phyloP scores from a whole-genome alignment of 2,113 vertebrate species.

The Eptesicus fuscus region DNA sequence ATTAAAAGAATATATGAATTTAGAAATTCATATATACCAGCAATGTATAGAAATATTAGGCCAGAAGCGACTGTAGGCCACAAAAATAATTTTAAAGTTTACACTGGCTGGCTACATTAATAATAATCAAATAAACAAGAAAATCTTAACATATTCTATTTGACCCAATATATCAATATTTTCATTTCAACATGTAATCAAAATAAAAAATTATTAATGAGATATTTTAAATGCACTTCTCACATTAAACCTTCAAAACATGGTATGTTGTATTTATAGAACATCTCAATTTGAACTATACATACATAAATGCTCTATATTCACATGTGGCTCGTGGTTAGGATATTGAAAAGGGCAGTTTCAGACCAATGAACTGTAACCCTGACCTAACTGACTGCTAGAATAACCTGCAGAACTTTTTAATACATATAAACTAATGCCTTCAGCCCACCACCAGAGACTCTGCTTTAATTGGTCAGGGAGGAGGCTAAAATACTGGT shows the following conservation, averaged over 20 bases:
- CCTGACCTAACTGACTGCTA: neutral
- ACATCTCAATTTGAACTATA: neutral
- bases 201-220: neutral
- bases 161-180: neutral
- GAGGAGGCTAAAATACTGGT: neutral
- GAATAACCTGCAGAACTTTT: neutral
- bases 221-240: neutral
- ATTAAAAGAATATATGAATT: neutral
- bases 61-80: neutral
- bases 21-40: neutral
- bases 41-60: neutral
- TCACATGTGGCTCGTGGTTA: neutral
- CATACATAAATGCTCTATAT: neutral
- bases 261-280: neutral
- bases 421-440: neutral
- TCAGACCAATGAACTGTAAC: neutral
- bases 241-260: neutral
- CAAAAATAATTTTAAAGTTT: neutral
- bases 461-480: neutral
- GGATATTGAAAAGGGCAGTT: neutral
- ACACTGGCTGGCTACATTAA: neutral
- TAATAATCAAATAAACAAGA: neutral
- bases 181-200: neutral
- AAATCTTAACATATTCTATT: neutral
- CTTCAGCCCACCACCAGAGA: neutral